These are phyloP conservation scores for Nomada lathburiana DNA, from an alignment of 2,888 invertebrate species.

Conservation along the genomic window DNA sequence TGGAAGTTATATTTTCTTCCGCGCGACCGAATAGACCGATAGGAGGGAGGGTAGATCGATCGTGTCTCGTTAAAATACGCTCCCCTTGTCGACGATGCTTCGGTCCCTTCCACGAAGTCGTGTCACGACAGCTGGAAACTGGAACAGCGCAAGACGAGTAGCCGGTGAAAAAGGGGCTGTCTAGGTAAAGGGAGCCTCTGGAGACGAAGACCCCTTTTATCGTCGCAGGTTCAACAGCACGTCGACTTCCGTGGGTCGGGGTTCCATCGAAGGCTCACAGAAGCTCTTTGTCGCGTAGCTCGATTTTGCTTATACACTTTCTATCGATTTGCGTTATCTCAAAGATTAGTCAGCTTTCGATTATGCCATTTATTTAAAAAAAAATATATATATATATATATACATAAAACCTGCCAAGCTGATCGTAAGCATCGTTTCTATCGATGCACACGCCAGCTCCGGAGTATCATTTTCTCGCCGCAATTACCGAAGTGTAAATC, in stretches of 20 bases:
- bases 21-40: slow-evolving; percentile 1
- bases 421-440: neutral
- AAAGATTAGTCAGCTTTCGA: too few relatives aligned
- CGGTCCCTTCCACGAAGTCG: slow-evolving; percentile 22
- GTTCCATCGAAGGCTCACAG: neutral
- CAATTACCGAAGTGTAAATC: slow-evolving; percentile 30
- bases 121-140: slow-evolving; percentile 38
- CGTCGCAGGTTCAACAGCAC: slow-evolving; percentile 18
- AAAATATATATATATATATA: too few relatives aligned
- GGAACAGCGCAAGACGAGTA: slow-evolving; percentile 40
- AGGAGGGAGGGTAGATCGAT: slow-evolving; percentile 14
- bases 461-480: neutral
- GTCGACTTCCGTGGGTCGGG: neutral
- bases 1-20: slow-evolving; percentile 12
- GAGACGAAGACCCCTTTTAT: slow-evolving; percentile 6
- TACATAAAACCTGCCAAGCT: neutral
- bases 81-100: slow-evolving; percentile 25
- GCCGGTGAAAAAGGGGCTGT: slow-evolving; percentile 26
- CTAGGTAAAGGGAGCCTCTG: slow-evolving; percentile 7
- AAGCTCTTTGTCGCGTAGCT: neutral
- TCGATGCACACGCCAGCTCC: neutral
- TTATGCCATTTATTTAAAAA: too few relatives aligned
- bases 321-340: too few relatives aligned
- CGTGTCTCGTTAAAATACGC: slow-evolving; percentile 32
- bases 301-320: neutral